These are phyloP conservation scores for Pseudopleuronectes americanus DNA, from an alignment of 2,797 vertebrate species.

Conservation along the genomic window DNA sequence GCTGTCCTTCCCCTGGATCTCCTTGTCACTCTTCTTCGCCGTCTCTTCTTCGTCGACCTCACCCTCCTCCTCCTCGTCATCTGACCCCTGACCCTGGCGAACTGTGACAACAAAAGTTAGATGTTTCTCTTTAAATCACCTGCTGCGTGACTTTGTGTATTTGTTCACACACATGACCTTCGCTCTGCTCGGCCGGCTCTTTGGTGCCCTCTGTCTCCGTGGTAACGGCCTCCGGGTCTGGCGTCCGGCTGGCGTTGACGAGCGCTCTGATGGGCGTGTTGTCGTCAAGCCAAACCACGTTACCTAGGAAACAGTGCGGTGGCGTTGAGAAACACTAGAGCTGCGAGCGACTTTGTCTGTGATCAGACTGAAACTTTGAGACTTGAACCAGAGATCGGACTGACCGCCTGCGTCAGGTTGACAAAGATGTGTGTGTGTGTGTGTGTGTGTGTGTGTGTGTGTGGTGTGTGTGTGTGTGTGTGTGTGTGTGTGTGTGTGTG, in stretches of 20 bases:
- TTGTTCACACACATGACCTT: constrained; percentile 57
- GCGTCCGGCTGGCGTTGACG: constrained; percentile 92
- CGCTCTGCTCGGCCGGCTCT: constrained; percentile 66
- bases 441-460: too few species aligned
- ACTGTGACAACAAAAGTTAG: constrained; percentile 48
- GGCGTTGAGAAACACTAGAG: not conserved
- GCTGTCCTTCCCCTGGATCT: constrained; percentile 72
- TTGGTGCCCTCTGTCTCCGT: constrained; percentile 72
- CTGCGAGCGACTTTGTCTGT: not conserved
- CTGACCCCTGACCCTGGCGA: constrained; percentile 56
- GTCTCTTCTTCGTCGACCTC: constrained; percentile 86
- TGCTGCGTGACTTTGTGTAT: rapidly evolving
- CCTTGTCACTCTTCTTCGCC: constrained; percentile 82
- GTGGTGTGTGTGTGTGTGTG: too few species aligned
- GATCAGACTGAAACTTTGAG: too few species aligned
- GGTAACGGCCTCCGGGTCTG: constrained; percentile 81
- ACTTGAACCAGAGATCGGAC: too few species aligned
- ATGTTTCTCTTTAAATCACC: not conserved
- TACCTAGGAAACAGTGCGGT: constrained; percentile 81
- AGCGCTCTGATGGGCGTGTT: constrained; percentile 92
- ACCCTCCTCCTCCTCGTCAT: constrained; percentile 81
- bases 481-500: too few species aligned
- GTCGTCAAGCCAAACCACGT: constrained; percentile 98
- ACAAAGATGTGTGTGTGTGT: not conserved
- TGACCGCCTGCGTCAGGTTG: too few species aligned